These are phyloP conservation scores for Macropis europaea DNA, from an alignment of 2,888 invertebrate genomes.

Conservation along the genomic window DNA sequence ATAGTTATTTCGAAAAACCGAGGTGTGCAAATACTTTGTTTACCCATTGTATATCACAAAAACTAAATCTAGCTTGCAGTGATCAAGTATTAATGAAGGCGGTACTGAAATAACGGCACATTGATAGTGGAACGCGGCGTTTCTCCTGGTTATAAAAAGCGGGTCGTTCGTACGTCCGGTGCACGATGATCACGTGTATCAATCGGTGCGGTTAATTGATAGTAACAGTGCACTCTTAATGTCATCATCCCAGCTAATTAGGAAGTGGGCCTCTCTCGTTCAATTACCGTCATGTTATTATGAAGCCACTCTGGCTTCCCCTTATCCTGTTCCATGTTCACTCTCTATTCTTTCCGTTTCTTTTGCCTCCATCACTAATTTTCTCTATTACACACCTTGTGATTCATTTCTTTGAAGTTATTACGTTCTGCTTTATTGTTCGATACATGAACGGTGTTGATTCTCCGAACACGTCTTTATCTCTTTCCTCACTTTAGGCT, in stretches of 20 bases:
- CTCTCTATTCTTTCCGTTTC: conserved; percentile 16
- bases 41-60: too few species aligned
- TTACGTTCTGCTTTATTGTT: neutral
- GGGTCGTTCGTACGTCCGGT: conserved; percentile 46
- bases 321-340: conserved; percentile 57
- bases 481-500: neutral
- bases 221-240: conserved; percentile 74
- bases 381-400: neutral
- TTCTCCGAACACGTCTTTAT: neutral
- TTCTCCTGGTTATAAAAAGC: conserved; percentile 51
- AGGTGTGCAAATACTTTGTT: too few species aligned
- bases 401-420: neutral
- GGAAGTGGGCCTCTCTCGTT: conserved; percentile 71
- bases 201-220: conserved; percentile 72
- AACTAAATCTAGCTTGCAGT: neutral
- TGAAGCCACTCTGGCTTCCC: conserved; percentile 69
- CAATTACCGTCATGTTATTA: conserved; percentile 74
- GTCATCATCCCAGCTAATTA: conserved; percentile 72
- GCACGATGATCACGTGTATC: conserved; percentile 64
- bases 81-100: neutral
- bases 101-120: neutral
- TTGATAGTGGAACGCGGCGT: conserved; percentile 3
- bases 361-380: neutral
- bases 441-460: neutral
- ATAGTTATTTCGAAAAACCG: too few species aligned